phyloP scores from a whole-genome alignment of 2,797 vertebrate genomes.

The Enteromius trimaculatus region DNA sequence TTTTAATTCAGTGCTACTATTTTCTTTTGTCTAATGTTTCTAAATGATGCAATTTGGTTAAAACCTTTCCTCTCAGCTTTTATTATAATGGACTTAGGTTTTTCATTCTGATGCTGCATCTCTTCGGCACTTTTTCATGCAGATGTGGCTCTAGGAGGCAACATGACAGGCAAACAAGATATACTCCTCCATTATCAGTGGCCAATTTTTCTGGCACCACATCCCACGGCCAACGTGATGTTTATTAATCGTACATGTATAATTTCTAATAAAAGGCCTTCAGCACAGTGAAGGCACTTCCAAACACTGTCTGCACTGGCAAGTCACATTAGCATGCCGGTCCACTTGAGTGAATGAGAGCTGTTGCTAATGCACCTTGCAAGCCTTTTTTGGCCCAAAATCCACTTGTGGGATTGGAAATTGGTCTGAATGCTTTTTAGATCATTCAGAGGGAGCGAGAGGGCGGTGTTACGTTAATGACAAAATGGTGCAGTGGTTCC shows the following conservation, averaged over 20 bases:
- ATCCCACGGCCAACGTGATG: conserved; percentile 59
- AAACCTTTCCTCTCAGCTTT: neutral
- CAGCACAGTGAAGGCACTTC: conserved; percentile 57
- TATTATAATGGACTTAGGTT: conserved; percentile 11
- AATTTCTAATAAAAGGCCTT: conserved; percentile 69
- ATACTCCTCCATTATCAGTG: conserved; percentile 72
- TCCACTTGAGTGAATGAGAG: conserved; percentile 60
- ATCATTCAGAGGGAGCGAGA: conserved; percentile 3
- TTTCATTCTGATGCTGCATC: conserved; percentile 48
- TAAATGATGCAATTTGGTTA: neutral
- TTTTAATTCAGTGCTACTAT: neutral
- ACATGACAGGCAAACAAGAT: conserved; percentile 69
- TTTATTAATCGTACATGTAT: conserved; percentile 74
- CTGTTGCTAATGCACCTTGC: conserved; percentile 57
- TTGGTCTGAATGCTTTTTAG: conserved; percentile 44
- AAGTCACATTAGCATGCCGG: conserved; percentile 67
- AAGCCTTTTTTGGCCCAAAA: conserved; percentile 44
- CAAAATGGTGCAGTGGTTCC: conserved; percentile 26
- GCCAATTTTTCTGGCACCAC: conserved; percentile 60
- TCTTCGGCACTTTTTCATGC: conserved; percentile 38
- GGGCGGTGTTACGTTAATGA: conserved; percentile 36
- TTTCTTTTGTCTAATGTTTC: neutral
- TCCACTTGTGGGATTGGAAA: conserved; percentile 18
- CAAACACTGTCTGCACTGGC: conserved; percentile 54
- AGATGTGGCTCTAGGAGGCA: conserved; percentile 33